These are phyloP conservation scores for Drosophila nigrodunni DNA, from an alignment of 1,140 invertebrate species.

Conservation along the genomic window DNA sequence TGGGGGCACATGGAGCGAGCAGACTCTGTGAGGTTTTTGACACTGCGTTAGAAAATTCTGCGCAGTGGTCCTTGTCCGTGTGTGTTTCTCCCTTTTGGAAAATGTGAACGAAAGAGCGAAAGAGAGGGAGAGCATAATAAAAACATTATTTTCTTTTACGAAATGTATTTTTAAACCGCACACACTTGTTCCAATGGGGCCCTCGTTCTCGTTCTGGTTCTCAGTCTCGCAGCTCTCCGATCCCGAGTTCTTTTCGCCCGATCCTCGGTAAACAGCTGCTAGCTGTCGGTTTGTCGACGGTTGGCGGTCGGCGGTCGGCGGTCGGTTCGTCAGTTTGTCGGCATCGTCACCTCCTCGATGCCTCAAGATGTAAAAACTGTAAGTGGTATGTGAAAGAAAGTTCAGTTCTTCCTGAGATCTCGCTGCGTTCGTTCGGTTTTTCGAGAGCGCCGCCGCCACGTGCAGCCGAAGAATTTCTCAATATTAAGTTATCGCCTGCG, in stretches of 20 bases:
- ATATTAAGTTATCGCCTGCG: conserved; percentile 18
- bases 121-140: conserved; percentile 56
- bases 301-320: conserved; percentile 8
- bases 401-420: conserved; percentile 84
- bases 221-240: conserved; percentile 11
- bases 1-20: conserved; percentile 49
- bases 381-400: conserved; percentile 70
- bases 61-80: conserved; percentile 71
- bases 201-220: conserved; percentile 15
- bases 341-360: conserved; percentile 67
- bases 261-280: conserved; percentile 75
- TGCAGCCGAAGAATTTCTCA: conserved; percentile 19
- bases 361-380: conserved; percentile 80
- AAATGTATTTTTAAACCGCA: conserved; percentile 77
- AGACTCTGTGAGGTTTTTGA: conserved; percentile 73
- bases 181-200: conserved; percentile 76
- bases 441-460: conserved; percentile 25
- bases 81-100: conserved; percentile 58
- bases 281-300: conserved; percentile 47
- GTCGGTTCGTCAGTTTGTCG: conserved; percentile 9
- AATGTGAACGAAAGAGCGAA: conserved; percentile 30
- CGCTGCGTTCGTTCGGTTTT: conserved; percentile 73
- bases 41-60: conserved; percentile 80
- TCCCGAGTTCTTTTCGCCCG: conserved; percentile 18
- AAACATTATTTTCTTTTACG: conserved; percentile 75